phyloP scores from a whole-genome alignment of 2,113 vertebrate species.

The Serilophus lunatus region DNA sequence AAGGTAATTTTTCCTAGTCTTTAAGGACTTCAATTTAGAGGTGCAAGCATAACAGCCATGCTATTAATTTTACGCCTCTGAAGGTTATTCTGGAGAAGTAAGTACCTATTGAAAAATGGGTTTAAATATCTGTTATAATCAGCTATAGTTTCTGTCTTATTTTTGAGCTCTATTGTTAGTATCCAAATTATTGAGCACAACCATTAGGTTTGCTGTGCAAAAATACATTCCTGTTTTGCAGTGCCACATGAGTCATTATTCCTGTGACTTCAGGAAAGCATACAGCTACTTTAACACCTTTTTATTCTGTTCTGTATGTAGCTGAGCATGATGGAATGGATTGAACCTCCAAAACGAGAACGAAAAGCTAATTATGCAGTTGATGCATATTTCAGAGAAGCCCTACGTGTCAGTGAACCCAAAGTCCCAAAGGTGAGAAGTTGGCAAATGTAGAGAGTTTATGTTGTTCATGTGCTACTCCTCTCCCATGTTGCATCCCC shows the following conservation, averaged over 20 bases:
- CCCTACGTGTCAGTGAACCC: slow-evolving; percentile 85
- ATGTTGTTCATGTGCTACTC: neutral
- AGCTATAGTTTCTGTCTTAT: neutral
- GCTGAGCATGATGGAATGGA: slow-evolving; percentile 89
- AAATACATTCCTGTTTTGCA: neutral
- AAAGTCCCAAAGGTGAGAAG: slow-evolving; percentile 83
- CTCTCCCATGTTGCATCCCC: neutral
- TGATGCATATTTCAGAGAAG: slow-evolving; percentile 90
- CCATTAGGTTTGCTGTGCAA: neutral
- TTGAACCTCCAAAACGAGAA: slow-evolving; percentile 89
- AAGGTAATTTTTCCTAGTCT: slow-evolving; percentile 73
- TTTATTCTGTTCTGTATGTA: slow-evolving; percentile 32
- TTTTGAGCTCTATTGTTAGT: neutral
- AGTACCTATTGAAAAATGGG: neutral
- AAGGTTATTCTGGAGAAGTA: neutral
- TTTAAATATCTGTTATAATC: neutral
- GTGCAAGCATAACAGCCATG: neutral
- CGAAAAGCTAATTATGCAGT: slow-evolving; percentile 90
- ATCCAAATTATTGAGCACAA: neutral
- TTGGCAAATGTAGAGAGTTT: neutral
- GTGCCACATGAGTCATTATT: neutral
- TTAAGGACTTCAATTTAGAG: neutral
- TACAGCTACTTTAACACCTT: slow-evolving; percentile 3
- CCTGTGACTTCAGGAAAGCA: neutral
- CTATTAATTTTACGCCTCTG: neutral